Conservation (phyloP, 1,140 invertebrate genomes). For the Bombus difficillimus region DNA sequence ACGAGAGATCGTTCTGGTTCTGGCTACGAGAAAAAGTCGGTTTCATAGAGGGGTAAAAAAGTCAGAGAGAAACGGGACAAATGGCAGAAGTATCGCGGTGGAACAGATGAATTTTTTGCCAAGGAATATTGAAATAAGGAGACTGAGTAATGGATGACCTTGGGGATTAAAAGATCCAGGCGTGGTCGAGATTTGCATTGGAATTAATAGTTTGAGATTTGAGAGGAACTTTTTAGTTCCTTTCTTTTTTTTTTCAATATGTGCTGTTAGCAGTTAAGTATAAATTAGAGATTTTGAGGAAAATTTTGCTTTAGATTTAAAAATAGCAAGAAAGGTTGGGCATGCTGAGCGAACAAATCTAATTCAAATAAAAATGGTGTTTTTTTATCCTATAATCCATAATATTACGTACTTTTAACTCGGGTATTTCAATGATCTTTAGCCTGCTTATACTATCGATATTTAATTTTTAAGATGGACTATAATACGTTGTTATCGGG, state of each 20-base stretch:
- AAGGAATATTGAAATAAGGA: background rate
- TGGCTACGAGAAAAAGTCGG: background rate
- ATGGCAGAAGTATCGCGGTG: conserved; percentile 6
- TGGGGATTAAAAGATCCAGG: background rate
- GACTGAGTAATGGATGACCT: background rate
- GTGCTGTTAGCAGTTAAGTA: background rate
- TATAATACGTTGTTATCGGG: background rate
- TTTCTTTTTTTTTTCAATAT: no score
- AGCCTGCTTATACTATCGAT: background rate
- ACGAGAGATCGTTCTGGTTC: background rate
- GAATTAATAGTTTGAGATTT: background rate
- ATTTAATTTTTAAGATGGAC: no score
- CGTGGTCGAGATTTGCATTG: background rate
- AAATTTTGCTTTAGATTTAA: no score
- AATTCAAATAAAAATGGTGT: no score
- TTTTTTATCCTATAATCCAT: no score
- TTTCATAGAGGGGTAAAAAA: background rate
- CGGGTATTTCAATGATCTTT: background rate
- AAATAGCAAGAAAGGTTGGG: no score
- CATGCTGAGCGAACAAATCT: no score
- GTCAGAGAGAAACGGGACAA: background rate
- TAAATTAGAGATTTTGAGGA: no score
- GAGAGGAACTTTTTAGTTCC: no score
- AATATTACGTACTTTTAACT: no score
- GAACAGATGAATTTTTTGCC: background rate